Evolutionary conservation across 2,113 vertebrate species (phyloP), one percentile per base, ranked within the genome.

Genomic region (Halichoeres trimaculatus): DNA sequence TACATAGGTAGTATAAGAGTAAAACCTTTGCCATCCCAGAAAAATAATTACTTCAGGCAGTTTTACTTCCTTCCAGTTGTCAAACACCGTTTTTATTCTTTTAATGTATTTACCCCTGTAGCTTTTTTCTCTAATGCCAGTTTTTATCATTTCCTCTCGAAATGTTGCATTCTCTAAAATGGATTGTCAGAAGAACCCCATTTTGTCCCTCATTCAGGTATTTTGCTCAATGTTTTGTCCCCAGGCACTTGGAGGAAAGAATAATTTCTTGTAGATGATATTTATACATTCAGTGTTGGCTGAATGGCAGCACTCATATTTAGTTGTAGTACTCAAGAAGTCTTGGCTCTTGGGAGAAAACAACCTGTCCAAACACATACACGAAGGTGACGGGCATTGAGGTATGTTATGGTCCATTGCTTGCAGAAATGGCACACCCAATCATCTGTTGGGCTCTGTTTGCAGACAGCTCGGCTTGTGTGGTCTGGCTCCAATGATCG

Each of bases 401-500:
- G 58, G 34, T 24, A 48, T 22, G 62, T 60, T 40, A 59, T n/a
- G 74, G 78, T 83, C 63, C 60, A 34, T 41, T 51, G 67, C 70
- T 70, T 71, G 22, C 56, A 67, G 66, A 77, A 76, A 66, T 47
- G 38, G 20, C 41, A 8, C n/a, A 52, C n/a, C 67, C 60, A 66
- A 48, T 84, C 61, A 68, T 52, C 68, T 55, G 68, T 43, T 50
- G 23, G 19, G 10, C 55, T 67, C n/a, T 5, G 66, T 17, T 19
- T 3, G 35, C 6, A 51, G 66, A 59, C 73, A 30, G 68, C 77
- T 71, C 20, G 0, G 56, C 76, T 47, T 2, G 19, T 45, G 38
- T n/a, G 62, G 73, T 70, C 59, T 73, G 78, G 75, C 84, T 76
- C 22, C 11, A 63, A 67, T 60, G 57, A 81, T 84, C 71, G 63